A percentile compares a stretch with the other conserved stretches of the same genome.
Evolutionary conservation across 1,140 invertebrate genomes (phyloP).

Genomic region (Fragariocoptes setiger): DNA sequence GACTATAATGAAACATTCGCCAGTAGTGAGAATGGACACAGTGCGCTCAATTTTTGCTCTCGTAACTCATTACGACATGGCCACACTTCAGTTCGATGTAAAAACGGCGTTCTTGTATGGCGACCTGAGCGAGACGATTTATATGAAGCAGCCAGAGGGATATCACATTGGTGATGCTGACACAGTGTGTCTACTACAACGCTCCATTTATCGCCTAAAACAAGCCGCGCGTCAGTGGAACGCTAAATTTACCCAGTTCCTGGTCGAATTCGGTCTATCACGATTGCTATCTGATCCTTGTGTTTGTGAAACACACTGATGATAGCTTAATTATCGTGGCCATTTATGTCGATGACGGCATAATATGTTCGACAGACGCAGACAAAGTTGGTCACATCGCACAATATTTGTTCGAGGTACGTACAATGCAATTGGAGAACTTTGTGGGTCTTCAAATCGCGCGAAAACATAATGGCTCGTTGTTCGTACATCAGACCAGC

Average conservation of each 20-base stretch:
- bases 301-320: not conserved
- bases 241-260: conserved; percentile 5
- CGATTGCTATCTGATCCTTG: not conserved
- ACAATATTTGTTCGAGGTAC: conserved; percentile 12
- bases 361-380: conserved; percentile 7
- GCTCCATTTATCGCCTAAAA: conserved; percentile 11
- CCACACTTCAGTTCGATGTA: conserved; percentile 16
- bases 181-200: conserved; percentile 8
- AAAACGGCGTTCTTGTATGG: conserved; percentile 18
- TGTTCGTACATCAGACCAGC: not conserved
- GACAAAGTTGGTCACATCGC: not conserved
- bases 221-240: conserved; percentile 10
- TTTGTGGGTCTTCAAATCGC: not conserved
- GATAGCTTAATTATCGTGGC: not conserved
- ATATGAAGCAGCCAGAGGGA: conserved; percentile 17
- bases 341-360: conserved; percentile 9
- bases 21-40: conserved; percentile 12
- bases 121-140: conserved; percentile 17
- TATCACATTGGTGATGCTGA: conserved; percentile 11
- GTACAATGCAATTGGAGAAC: not conserved
- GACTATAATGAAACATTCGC: conserved; percentile 14
- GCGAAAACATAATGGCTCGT: not conserved
- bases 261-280: not conserved
- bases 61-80: conserved; percentile 13
- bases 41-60: conserved; percentile 16